Evolutionary conservation across 2,888 invertebrate species (phyloP), one percentile per base, ranked within the genome.

Genomic region (Hipparchia sbordonii): DNA sequence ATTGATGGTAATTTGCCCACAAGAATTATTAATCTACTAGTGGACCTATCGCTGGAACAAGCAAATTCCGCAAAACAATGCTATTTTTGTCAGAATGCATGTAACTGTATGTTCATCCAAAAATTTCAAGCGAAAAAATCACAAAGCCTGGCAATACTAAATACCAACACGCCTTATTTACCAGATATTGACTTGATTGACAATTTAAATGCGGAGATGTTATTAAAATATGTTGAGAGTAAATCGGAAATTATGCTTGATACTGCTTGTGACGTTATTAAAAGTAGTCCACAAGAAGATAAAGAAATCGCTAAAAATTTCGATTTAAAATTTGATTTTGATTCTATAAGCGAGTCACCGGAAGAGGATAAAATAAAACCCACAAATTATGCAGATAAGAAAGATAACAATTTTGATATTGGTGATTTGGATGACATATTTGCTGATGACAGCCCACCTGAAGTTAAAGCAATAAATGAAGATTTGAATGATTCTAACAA

Each of bases 41-140:
- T 93, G 1, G 93, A 94, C 79, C 80, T 95, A 39, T 93, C 87
- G 74, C 76, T 91, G 56, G 89, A 94, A 74, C 88, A 88, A 72
- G 84, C 87, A 1, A 87, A 80, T 48, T 71, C 74, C 9, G 76
- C 66, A 0, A 85, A 82, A 72, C 82, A 77, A 52, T 95, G 95
- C 81, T 89, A 87, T 71, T 79, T 94, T 66, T 95, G 95, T 77
- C 80, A 87, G 48, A 86, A 88, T 72, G 79, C 93, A 33, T 93
- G 93, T 77, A 83, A 91, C 57, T 95, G 95, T 78, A 81, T 81
- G 61, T 62, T 83, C n/a, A 76, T 92, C 69, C 77, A 81, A 72
- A 83, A 82, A 52, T 74, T 82, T 46, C 83, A 78, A 67, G 77
- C 46, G 78, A 80, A 74, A 81, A 81, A 75, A 1, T 8, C 39